phyloP scores from a whole-genome alignment of 2,797 vertebrate genomes.

The Smutsia temminckii region DNA sequence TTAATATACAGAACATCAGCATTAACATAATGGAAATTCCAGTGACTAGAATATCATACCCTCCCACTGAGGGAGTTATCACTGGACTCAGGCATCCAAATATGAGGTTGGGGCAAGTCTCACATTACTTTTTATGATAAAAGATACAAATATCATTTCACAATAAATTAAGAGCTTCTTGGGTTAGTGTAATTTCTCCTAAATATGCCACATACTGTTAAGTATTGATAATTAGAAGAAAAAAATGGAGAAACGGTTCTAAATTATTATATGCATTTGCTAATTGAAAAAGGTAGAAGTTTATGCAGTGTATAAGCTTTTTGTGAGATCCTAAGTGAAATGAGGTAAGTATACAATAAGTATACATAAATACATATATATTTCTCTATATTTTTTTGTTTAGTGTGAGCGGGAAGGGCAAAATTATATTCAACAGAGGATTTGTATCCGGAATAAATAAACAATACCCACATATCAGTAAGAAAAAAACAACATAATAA shows the following conservation, averaged over 20 bases:
- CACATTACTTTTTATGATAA: not conserved
- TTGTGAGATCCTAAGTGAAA: constrained; percentile 3
- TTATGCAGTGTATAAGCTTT: not conserved
- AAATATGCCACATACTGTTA: not conserved
- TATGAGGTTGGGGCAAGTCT: not conserved
- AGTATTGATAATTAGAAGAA: not conserved
- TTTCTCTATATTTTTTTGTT: not conserved
- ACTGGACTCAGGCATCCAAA: not conserved
- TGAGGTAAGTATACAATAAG: not conserved
- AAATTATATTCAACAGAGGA: not conserved
- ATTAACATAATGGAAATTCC: not conserved
- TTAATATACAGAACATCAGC: not conserved
- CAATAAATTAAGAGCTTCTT: not conserved
- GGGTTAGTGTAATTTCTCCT: constrained; percentile 16
- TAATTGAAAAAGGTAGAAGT: not conserved
- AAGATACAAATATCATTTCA: not conserved
- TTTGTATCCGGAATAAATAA: not conserved
- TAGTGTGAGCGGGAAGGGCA: not conserved
- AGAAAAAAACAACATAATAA: not conserved
- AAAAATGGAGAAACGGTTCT: not conserved
- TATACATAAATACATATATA: not conserved
- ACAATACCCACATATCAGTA: not conserved
- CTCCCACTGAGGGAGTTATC: not conserved
- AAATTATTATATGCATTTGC: not conserved
- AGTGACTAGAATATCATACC: not conserved